A percentile compares a stretch with the other conserved stretches of the same genome.
Evolutionary conservation across 2,888 invertebrate species (phyloP).

Genomic region (Drosophila atroscutellata): DNA sequence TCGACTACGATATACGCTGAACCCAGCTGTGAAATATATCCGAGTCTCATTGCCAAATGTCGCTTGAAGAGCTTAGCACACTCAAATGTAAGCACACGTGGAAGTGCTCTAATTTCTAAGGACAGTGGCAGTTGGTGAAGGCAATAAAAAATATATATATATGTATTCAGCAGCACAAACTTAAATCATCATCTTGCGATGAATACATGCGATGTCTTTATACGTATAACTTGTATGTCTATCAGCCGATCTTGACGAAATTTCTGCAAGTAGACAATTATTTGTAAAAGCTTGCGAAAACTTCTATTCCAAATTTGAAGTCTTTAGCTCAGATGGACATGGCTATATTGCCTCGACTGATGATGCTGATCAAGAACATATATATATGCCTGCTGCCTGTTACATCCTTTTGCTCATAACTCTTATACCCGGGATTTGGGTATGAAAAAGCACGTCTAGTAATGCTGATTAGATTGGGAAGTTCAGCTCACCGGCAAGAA

Average conservation of each 20-base stretch:
- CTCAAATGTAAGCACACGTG: too few relatives aligned
- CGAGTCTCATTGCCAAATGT: not conserved
- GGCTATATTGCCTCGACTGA: too few relatives aligned
- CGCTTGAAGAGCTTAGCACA: not conserved
- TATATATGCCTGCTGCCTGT: not conserved
- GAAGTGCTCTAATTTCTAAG: too few relatives aligned
- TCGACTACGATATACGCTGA: not conserved
- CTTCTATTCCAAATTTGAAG: not conserved
- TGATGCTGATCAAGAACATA: not conserved
- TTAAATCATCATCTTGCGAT: too few relatives aligned
- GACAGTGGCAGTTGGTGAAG: too few relatives aligned
- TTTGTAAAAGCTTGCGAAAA: not conserved
- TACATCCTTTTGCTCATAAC: not conserved
- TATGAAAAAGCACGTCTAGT: not conserved
- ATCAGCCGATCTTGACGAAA: not conserved
- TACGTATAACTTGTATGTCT: accelerated
- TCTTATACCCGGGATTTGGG: not conserved
- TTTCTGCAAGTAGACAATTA: not conserved
- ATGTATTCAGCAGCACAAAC: too few relatives aligned
- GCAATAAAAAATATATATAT: too few relatives aligned
- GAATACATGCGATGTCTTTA: not conserved
- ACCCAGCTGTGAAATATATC: not conserved
- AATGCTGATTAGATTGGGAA: conserved; percentile 11
- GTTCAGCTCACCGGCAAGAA: not conserved
- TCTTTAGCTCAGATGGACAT: too few relatives aligned